Conservation (phyloP, 1,140 invertebrate species). For the Sarcophaga peregrina region DNA sequence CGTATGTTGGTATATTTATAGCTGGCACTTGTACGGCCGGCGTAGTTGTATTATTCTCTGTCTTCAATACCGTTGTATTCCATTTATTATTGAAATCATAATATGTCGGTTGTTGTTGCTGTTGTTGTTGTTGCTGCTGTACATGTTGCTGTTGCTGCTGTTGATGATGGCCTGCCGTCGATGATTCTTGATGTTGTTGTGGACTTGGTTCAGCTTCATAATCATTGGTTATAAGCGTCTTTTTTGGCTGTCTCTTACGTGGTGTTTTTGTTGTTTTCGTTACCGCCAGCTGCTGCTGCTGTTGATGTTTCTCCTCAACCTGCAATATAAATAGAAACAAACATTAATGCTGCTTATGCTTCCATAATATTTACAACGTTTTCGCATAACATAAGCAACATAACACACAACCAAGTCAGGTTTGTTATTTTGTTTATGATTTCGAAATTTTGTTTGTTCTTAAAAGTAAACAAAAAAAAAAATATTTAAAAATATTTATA, state of each 20-base stretch:
- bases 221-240: constrained; percentile 61
- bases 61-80: constrained; percentile 61
- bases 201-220: constrained; percentile 60
- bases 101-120: constrained; percentile 61
- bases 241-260: constrained; percentile 63
- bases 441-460: neutral
- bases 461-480: constrained; percentile 8
- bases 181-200: constrained; percentile 35
- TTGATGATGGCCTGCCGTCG: constrained; percentile 54
- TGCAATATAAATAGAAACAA: constrained; percentile 50
- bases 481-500: constrained; percentile 44
- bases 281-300: constrained; percentile 54
- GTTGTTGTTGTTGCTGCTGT: constrained; percentile 55
- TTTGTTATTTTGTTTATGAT: neutral
- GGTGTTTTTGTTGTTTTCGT: constrained; percentile 63
- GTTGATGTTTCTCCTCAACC: constrained; percentile 56
- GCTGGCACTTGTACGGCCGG: constrained; percentile 54
- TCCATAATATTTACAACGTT: neutral
- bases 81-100: constrained; percentile 64
- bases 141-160: constrained; percentile 50
- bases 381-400: neutral
- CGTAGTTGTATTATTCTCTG: constrained; percentile 62
- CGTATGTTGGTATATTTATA: constrained; percentile 66
- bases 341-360: neutral
- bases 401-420: neutral